A percentile compares a stretch with the other conserved stretches of the same genome.
phyloP scores from a whole-genome alignment of 2,797 vertebrate species.

The Remorina albescens region DNA sequence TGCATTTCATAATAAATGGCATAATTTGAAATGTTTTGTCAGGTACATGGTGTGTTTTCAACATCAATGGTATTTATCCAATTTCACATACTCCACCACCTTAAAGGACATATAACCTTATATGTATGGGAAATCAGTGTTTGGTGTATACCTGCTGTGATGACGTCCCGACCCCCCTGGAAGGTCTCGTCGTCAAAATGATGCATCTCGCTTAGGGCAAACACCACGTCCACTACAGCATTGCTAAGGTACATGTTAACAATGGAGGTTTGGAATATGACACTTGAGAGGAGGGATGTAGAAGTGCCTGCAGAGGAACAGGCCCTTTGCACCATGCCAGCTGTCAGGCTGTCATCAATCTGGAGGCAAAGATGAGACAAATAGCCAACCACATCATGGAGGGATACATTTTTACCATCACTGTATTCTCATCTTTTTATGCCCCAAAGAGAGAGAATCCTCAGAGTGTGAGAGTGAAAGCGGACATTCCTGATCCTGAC shows the following conservation, averaged over 20 bases:
- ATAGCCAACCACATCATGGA: not conserved
- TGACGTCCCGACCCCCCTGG: constrained; percentile 64
- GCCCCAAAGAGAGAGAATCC: not conserved
- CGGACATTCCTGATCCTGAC: not conserved
- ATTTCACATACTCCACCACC: too few species aligned
- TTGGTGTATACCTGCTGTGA: constrained; percentile 61
- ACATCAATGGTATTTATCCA: too few species aligned
- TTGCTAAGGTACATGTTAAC: constrained; percentile 67
- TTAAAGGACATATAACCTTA: not conserved
- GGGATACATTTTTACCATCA: not conserved
- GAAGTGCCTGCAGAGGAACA: constrained; percentile 52
- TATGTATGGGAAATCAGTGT: not conserved
- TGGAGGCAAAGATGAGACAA: constrained; percentile 31
- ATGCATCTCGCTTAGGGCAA: constrained; percentile 21
- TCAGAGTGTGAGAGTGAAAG: not conserved
- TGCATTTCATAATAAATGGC: too few species aligned
- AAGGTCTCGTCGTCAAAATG: constrained; percentile 78
- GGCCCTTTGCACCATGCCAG: constrained; percentile 51
- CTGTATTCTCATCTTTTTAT: not conserved
- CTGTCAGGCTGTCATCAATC: constrained; percentile 66
- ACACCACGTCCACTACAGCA: constrained; percentile 57
- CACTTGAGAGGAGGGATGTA: constrained; percentile 49
- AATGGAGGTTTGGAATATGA: constrained; percentile 59
- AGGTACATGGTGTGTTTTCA: too few species aligned
- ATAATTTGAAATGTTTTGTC: too few species aligned